Evolutionary conservation across 2,113 vertebrate genomes (phyloP).

Genomic region (Heterotis niloticus): DNA sequence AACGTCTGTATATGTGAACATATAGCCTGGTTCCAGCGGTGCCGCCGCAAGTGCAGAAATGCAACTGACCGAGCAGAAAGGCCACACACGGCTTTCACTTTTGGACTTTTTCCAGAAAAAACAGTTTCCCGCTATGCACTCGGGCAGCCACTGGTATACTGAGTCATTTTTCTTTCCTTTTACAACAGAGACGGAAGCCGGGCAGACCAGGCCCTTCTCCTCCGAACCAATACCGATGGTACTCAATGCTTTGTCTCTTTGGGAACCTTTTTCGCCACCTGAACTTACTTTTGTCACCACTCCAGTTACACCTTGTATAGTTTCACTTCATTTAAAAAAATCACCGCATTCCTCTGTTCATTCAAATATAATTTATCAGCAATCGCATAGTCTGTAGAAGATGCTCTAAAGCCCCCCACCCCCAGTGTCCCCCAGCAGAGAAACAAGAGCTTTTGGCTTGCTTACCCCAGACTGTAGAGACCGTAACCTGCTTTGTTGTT

Average conservation of each 20-base stretch:
- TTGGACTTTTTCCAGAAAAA: neutral
- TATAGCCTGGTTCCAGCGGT: too few species aligned
- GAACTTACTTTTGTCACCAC: neutral
- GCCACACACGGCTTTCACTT: neutral
- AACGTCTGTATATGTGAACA: neutral
- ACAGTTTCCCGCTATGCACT: too few species aligned
- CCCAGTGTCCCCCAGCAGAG: neutral
- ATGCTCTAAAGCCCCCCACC: neutral
- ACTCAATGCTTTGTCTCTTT: neutral
- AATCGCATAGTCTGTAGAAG: neutral
- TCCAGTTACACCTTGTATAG: neutral
- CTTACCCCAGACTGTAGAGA: neutral
- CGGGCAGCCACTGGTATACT: neutral
- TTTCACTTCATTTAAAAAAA: neutral
- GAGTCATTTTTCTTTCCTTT: neutral
- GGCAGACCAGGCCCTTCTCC: neutral
- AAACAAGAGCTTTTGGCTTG: neutral
- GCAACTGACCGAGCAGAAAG: neutral
- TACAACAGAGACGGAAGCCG: neutral
- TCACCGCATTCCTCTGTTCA: neutral
- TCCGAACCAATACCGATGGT: neutral
- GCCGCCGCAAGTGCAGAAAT: too few species aligned
- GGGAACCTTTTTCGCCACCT: neutral
- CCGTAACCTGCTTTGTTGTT: conserved; percentile 27
- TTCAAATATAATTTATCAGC: neutral